These are phyloP conservation scores for Cynoglossus semilaevis DNA, from an alignment of 2,113 vertebrate species.

Conservation along the genomic window DNA sequence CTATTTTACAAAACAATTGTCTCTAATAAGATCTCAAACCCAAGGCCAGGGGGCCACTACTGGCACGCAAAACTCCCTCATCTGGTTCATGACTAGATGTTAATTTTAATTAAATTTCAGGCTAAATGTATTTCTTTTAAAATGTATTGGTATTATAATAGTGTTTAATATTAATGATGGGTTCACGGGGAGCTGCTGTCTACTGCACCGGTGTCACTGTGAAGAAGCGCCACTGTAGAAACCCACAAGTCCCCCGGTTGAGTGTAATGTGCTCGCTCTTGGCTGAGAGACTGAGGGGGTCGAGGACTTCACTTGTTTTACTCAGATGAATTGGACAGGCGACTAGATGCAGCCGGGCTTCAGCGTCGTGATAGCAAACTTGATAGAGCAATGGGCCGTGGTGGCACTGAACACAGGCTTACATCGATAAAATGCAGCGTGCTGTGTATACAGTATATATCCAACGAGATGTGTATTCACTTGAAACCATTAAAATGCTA, in stretches of 20 bases:
- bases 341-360: slow-evolving; percentile 55
- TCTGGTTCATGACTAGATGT: not conserved
- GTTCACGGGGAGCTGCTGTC: not conserved
- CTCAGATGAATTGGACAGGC: slow-evolving; percentile 71
- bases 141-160: too few relatives aligned
- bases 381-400: slow-evolving; percentile 69
- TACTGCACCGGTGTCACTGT: not conserved
- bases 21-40: too few relatives aligned
- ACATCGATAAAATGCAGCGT: slow-evolving; percentile 74
- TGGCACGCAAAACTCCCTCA: not conserved
- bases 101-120: too few relatives aligned
- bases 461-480: slow-evolving; percentile 70
- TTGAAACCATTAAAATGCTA: slow-evolving; percentile 76
- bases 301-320: slow-evolving; percentile 55
- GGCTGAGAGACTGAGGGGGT: slow-evolving; percentile 34
- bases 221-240: slow-evolving; percentile 10
- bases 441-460: slow-evolving; percentile 62
- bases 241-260: slow-evolving; percentile 15
- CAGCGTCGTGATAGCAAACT: slow-evolving; percentile 61
- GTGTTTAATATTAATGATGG: not conserved
- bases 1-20: too few relatives aligned
- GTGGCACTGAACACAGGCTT: slow-evolving; percentile 64
- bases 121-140: too few relatives aligned
- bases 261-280: slow-evolving; percentile 27
- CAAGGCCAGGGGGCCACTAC: too few relatives aligned